phyloP scores from a whole-genome alignment of 2,113 vertebrate species.

The Galeopterus variegatus region DNA sequence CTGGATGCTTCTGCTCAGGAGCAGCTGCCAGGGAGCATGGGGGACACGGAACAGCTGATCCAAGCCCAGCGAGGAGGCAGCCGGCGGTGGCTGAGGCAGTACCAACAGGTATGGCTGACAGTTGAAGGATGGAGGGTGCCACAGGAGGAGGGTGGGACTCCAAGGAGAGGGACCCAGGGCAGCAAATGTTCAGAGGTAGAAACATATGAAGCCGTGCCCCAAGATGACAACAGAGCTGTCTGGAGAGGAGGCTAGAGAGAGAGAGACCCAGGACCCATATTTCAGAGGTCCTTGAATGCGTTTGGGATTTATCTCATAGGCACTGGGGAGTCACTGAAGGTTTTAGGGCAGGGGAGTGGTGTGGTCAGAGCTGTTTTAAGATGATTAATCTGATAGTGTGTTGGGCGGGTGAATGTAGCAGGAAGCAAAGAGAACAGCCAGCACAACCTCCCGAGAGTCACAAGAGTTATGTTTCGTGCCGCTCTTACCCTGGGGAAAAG shows the following conservation, averaged over 20 bases:
- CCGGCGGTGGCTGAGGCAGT: conserved; percentile 63
- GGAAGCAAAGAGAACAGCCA: neutral
- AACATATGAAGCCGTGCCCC: fast-evolving
- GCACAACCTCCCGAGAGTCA: neutral
- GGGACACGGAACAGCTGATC: conserved; percentile 77
- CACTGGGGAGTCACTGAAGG: neutral
- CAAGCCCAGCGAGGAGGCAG: conserved; percentile 18
- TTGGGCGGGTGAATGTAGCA: neutral
- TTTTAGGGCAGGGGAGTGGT: neutral
- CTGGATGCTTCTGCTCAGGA: neutral
- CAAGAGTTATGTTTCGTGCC: neutral
- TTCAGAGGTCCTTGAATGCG: neutral
- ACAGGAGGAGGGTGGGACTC: fast-evolving
- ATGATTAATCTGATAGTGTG: neutral
- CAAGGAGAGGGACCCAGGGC: neutral
- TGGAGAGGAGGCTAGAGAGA: neutral
- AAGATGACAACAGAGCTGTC: neutral
- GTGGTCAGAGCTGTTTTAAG: neutral
- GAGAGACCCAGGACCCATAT: neutral
- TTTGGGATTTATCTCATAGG: neutral
- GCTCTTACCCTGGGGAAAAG: neutral
- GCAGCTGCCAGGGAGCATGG: neutral
- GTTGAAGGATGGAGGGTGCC: fast-evolving
- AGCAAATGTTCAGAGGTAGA: neutral
- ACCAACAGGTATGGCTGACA: conserved; percentile 68